A percentile compares a stretch with the other conserved stretches of the same genome.
Evolutionary conservation across 2,888 invertebrate genomes (phyloP).

Genomic region (Diaphora mendica): DNA sequence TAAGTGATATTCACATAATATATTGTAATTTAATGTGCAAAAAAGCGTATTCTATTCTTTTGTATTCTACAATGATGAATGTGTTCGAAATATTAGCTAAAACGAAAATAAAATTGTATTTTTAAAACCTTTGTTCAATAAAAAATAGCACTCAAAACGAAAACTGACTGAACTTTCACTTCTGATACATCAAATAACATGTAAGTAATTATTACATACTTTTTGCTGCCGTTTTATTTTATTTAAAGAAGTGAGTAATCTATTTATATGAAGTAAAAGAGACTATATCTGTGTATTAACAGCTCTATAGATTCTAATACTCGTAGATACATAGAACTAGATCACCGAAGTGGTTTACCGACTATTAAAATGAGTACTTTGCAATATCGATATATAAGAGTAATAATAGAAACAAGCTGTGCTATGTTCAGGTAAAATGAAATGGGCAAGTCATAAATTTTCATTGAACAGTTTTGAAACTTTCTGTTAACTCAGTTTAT

Average conservation of each 20-base stretch:
- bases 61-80: no score
- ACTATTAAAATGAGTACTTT: slow-evolving; percentile 82
- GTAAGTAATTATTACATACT: background rate
- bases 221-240: background rate
- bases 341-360: slow-evolving; percentile 73
- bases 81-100: no score
- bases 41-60: no score
- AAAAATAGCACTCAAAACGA: background rate
- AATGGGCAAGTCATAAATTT: background rate
- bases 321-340: slow-evolving; percentile 62
- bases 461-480: background rate
- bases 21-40: no score
- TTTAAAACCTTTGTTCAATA: background rate
- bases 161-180: background rate
- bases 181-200: background rate
- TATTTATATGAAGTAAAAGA: no score
- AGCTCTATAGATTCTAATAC: slow-evolving; percentile 70
- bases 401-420: slow-evolving; percentile 62
- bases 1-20: no score
- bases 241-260: background rate
- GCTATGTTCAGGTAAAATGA: slow-evolving; percentile 11
- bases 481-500: background rate
- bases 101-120: background rate
- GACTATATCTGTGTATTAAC: slow-evolving; percentile 42
- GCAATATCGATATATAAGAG: slow-evolving; percentile 64